A percentile compares a stretch with the other conserved stretches of the same genome.
phyloP scores from a whole-genome alignment of 2,797 vertebrate genomes.

The Anas georgica region DNA sequence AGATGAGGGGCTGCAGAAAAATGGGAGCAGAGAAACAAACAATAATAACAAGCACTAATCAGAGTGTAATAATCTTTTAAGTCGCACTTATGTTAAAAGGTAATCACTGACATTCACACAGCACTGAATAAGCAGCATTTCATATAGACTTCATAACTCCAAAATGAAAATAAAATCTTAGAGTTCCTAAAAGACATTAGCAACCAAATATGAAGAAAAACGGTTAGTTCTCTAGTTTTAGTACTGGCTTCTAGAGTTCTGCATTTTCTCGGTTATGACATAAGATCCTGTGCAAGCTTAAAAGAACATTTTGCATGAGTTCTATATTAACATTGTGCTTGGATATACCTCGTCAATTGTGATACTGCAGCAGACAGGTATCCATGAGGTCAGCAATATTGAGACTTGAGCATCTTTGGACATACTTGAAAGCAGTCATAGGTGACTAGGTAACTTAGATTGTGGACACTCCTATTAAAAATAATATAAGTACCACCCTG shows the following conservation, averaged over 20 bases:
- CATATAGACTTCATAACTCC: conserved; percentile 30
- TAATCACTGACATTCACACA: conserved; percentile 46
- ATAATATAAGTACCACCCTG: neutral
- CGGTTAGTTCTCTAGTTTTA: neutral
- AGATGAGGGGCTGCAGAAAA: conserved; percentile 55
- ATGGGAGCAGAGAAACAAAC: conserved; percentile 60
- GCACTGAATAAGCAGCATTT: conserved; percentile 56
- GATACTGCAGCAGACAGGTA: neutral
- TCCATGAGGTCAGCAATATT: neutral
- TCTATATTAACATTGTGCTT: neutral
- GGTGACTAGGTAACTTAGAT: neutral
- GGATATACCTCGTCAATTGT: neutral
- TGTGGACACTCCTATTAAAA: neutral
- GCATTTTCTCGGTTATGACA: neutral
- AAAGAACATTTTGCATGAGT: neutral
- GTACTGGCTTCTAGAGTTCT: neutral
- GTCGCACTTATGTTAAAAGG: conserved; percentile 58
- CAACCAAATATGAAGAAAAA: conserved; percentile 4
- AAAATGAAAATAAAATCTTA: conserved; percentile 16
- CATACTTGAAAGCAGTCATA: neutral
- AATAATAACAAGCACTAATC: conserved; percentile 67
- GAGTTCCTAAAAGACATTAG: conserved; percentile 13
- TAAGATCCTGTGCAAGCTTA: neutral
- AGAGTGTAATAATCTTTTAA: conserved; percentile 63
- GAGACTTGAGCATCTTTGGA: neutral